Evolutionary conservation across 2,113 vertebrate species (phyloP), one percentile per base, ranked within the genome.

Genomic region (Caracal caracal): DNA sequence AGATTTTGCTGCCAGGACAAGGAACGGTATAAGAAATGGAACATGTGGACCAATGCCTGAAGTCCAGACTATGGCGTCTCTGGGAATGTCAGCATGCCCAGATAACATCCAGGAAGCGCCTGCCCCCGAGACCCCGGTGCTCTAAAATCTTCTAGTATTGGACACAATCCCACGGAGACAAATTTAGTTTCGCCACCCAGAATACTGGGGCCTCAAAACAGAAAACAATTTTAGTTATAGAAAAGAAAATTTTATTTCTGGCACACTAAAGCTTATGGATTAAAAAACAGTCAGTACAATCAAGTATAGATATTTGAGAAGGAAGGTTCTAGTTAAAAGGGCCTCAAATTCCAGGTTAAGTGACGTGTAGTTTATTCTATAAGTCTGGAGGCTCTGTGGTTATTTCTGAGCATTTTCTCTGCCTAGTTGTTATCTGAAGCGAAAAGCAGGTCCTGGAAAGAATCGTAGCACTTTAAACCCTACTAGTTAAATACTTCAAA

Each of bases 91-190:
- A 65, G 35, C 2, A 1, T 0, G 40, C 4, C 20, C 59, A 20
- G 20, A 40, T 37, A 86, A 59, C 9, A 33, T 10, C 40, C 47
- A 28, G 19, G 1, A 49, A 30, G 16, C 4, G 16, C 43, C 65
- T 1, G 2, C 0, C 1, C n/a, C 24, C 1, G 9, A 75, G 0
- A 13, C 17, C 19, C 24, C 11, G 37, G 5, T 6, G 30, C 7
- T n/a, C 53, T 12, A 40, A 30, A 63, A 20, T 49, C 78, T 71
- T 30, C 20, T 35, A 0, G 20, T n/a, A n/a, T 0, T 79, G 3
- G 49, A 82, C n/a, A 71, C 5, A 5, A 20, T 49, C 30, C 24
- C 16, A 33, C 20, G 79, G 47, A 82, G 51, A 71, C 13, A 76
- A 61, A 59, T 40, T 89, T 26, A 0, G 4, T 47, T 88, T 70